Percentiles rank a stretch among this genome's conserved stretches.
These are phyloP conservation scores for Heliconius hewitsoni DNA, from an alignment of 1,140 invertebrate species.

Conservation along the genomic window DNA sequence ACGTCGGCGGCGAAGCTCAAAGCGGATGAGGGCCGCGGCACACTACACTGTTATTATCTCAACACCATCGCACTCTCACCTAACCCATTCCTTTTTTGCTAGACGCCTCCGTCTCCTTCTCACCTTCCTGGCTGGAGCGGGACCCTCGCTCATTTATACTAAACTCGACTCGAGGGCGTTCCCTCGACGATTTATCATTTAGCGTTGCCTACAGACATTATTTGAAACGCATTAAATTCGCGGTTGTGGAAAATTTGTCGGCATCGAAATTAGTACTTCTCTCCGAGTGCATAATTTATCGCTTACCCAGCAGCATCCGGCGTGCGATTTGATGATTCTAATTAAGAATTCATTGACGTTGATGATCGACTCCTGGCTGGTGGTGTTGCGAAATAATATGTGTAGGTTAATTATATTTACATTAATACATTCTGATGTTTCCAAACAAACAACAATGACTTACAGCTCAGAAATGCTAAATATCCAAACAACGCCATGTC, in stretches of 20 bases:
- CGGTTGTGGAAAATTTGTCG: slow-evolving; percentile 78
- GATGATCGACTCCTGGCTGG: slow-evolving; percentile 40
- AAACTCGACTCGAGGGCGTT: slow-evolving; percentile 72
- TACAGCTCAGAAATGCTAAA: not conserved
- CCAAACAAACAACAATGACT: not conserved
- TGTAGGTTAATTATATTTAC: not conserved
- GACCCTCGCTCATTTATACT: slow-evolving; percentile 66
- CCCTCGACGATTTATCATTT: slow-evolving; percentile 79
- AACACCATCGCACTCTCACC: slow-evolving; percentile 72
- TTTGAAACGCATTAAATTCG: slow-evolving; percentile 80
- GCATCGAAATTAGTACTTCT: slow-evolving; percentile 78
- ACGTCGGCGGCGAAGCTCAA: slow-evolving; percentile 51
- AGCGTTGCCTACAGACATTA: slow-evolving; percentile 79
- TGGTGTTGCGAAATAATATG: not conserved
- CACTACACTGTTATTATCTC: slow-evolving; percentile 77
- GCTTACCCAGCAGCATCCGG: slow-evolving; percentile 60
- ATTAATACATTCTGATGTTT: not conserved
- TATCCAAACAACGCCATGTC: not conserved
- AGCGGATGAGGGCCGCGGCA: slow-evolving; percentile 49
- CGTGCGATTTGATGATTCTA: slow-evolving; percentile 59
- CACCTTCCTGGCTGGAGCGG: slow-evolving; percentile 50
- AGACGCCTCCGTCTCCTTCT: slow-evolving; percentile 66
- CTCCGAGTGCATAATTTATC: slow-evolving; percentile 75
- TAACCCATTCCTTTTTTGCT: slow-evolving; percentile 75
- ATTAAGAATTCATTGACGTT: slow-evolving; percentile 72